A percentile compares a stretch with the other conserved stretches of the same genome.
Evolutionary conservation across 2,888 invertebrate species (phyloP).

Genomic region (Drosophila tripunctata): DNA sequence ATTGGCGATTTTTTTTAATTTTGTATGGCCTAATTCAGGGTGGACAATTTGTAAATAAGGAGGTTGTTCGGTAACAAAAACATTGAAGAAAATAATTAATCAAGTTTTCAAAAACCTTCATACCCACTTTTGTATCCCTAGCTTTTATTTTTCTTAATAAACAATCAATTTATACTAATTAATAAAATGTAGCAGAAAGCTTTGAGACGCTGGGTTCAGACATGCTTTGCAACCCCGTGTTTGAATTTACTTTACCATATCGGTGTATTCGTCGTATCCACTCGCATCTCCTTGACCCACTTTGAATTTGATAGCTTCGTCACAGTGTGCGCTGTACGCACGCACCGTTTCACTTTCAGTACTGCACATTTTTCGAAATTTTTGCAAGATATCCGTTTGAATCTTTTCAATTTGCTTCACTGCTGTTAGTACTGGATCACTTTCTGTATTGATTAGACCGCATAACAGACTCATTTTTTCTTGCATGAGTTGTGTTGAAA

Average conservation of each 20-base stretch:
- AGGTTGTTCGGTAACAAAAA: too few species aligned
- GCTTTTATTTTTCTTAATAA: too few species aligned
- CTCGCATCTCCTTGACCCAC: not conserved
- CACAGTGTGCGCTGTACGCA: constrained; percentile 27
- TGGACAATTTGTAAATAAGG: too few species aligned
- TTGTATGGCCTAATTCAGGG: too few species aligned
- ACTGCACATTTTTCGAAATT: not conserved
- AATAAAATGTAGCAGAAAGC: too few species aligned
- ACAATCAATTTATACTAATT: too few species aligned
- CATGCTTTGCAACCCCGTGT: too few species aligned
- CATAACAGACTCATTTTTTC: constrained; percentile 22
- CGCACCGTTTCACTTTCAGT: not conserved
- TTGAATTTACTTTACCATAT: constrained; percentile 20
- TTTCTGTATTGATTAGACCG: not conserved
- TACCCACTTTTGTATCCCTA: too few species aligned
- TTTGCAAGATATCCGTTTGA: not conserved
- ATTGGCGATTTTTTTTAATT: too few species aligned
- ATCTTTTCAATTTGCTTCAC: not conserved
- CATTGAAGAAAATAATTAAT: too few species aligned
- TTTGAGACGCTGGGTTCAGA: too few species aligned
- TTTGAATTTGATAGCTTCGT: not conserved
- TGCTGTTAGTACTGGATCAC: not conserved
- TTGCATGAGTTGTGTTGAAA: not conserved
- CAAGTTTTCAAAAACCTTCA: too few species aligned
- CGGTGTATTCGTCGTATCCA: constrained; percentile 27